These are phyloP conservation scores for Elmis aenea DNA, from an alignment of 2,888 invertebrate genomes.

Conservation along the genomic window DNA sequence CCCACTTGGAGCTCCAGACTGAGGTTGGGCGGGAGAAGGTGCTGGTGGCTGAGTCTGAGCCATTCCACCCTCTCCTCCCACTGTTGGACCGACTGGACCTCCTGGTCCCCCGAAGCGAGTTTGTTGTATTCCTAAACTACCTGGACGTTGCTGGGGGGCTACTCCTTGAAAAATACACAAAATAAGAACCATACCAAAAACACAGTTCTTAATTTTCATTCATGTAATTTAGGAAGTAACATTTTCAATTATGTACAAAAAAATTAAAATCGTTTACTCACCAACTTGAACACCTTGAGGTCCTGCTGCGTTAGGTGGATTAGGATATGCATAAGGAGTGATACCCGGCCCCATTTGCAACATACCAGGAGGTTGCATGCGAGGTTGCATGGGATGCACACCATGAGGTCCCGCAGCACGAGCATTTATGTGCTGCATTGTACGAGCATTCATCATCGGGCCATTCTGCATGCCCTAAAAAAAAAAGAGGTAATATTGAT, in stretches of 20 bases:
- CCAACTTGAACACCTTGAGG: constrained; percentile 47
- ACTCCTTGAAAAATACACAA: constrained; percentile 39
- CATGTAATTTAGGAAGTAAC: no score
- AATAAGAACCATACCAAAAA: not conserved
- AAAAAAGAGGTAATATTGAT: no score
- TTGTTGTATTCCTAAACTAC: constrained; percentile 28
- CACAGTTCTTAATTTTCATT: not conserved
- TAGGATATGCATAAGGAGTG: constrained; percentile 53
- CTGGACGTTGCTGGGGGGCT: constrained; percentile 52
- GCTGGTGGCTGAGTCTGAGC: constrained; percentile 74
- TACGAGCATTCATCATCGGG: constrained; percentile 59
- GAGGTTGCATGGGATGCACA: constrained; percentile 54
- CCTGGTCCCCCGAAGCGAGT: constrained; percentile 35
- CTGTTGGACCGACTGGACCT: constrained; percentile 49
- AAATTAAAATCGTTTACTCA: no score
- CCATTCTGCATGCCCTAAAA: constrained; percentile 69
- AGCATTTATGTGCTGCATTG: constrained; percentile 49
- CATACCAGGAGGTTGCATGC: constrained; percentile 57
- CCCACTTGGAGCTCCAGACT: constrained; percentile 64
- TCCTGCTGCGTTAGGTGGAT: constrained; percentile 50
- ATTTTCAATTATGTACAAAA: no score
- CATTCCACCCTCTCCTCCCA: constrained; percentile 59
- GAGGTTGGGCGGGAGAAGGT: constrained; percentile 72
- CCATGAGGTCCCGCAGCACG: constrained; percentile 39
- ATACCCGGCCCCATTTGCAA: constrained; percentile 48